Conservation (phyloP, 2,888 invertebrate species). For the Cephus spinipes region DNA sequence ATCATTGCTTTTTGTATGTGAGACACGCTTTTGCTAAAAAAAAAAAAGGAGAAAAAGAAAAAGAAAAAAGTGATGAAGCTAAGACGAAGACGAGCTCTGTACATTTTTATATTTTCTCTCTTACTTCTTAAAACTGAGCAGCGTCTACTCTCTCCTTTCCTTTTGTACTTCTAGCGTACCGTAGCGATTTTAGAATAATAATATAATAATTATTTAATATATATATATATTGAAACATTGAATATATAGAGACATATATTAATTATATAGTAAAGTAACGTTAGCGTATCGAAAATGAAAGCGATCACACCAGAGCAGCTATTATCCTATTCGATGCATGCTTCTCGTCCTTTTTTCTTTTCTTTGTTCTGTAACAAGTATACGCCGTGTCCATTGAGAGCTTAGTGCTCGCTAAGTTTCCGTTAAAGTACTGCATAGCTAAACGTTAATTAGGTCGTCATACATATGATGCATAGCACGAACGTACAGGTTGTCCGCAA, state of each 20-base stretch:
- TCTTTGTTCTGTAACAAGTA: not conserved
- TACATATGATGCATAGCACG: not conserved
- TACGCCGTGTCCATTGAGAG: not conserved
- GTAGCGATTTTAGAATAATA: conserved; percentile 42
- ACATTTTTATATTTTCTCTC: conserved; percentile 28
- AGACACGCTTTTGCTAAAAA: conserved; percentile 59
- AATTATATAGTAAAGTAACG: conserved; percentile 41
- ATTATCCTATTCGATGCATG: not conserved
- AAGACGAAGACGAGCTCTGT: conserved; percentile 31
- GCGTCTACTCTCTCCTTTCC: conserved; percentile 10
- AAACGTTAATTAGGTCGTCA: not conserved
- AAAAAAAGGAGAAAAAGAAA: conserved; percentile 29
- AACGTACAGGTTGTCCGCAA: conserved; percentile 47
- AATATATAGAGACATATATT: conserved; percentile 52
- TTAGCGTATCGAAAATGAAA: conserved; percentile 44
- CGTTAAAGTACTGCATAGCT: not conserved
- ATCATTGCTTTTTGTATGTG: conserved; percentile 65
- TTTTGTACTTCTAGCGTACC: conserved; percentile 32
- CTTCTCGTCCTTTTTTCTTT: not conserved
- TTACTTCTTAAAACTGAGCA: conserved; percentile 19
- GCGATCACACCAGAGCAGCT: conserved; percentile 27
- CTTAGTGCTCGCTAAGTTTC: not conserved
- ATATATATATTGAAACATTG: conserved; percentile 44
- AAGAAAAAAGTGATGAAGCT: conserved; percentile 8
- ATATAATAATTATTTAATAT: conserved; percentile 57